A percentile compares a stretch with the other conserved stretches of the same genome.
Evolutionary conservation across 2,797 vertebrate species (phyloP).

Genomic region (Erithacus rubecula): DNA sequence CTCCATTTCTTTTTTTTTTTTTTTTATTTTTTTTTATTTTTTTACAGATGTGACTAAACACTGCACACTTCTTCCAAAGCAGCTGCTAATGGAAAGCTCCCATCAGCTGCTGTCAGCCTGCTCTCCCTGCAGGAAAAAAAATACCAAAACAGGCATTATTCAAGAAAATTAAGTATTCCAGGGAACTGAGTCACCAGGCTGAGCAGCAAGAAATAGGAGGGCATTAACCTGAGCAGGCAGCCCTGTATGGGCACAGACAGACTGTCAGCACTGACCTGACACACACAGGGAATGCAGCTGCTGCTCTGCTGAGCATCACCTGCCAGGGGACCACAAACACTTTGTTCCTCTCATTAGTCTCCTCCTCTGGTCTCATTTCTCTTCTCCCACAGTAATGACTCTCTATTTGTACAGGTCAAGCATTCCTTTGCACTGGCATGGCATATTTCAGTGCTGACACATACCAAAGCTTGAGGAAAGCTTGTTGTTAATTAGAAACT

Average conservation of each 20-base stretch:
- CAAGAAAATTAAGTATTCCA: slow-evolving; percentile 7
- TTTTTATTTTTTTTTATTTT: neutral
- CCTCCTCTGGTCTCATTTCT: neutral
- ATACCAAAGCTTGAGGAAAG: slow-evolving; percentile 12
- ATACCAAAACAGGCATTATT: slow-evolving; percentile 17
- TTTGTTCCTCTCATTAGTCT: slow-evolving; percentile 5
- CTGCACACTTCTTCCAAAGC: neutral
- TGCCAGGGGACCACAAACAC: neutral
- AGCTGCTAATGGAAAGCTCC: neutral
- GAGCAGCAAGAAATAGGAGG: neutral
- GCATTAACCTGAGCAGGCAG: neutral
- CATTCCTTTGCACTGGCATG: neutral
- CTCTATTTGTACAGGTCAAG: slow-evolving; percentile 5
- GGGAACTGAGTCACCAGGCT: slow-evolving; percentile 15
- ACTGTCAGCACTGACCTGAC: neutral
- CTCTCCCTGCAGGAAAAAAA: neutral
- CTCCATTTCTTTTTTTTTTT: neutral
- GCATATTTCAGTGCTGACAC: neutral
- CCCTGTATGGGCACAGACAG: neutral
- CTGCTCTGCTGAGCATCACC: neutral
- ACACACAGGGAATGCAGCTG: neutral
- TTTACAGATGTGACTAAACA: neutral
- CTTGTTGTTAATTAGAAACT: slow-evolving; percentile 26
- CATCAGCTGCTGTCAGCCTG: neutral
- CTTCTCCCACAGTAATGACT: slow-evolving; percentile 5